Evolutionary conservation across 2,888 invertebrate genomes (phyloP).

Genomic region (Andrena camellia): DNA sequence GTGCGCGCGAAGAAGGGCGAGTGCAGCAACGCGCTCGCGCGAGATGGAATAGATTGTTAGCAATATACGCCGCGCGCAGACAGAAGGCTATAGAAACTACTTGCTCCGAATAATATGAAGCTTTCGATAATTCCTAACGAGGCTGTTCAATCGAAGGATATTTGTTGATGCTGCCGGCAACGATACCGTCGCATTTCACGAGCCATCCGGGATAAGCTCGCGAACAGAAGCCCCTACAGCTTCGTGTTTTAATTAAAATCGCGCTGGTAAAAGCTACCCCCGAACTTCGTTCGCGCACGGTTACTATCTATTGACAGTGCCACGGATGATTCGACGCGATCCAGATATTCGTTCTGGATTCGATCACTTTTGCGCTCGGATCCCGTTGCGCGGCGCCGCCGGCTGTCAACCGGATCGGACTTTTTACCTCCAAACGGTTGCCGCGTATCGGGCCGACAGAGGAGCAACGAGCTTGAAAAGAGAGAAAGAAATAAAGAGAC

Average conservation of each 20-base stretch:
- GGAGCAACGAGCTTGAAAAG: constrained; percentile 1
- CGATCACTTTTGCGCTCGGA: constrained; percentile 52
- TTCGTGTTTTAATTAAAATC: constrained; percentile 13
- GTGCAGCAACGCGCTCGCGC: too few relatives aligned
- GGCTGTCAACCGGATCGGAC: constrained; percentile 28
- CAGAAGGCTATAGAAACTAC: too few relatives aligned
- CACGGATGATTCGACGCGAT: constrained; percentile 62
- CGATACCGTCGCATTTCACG: too few relatives aligned
- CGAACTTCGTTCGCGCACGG: constrained; percentile 21
- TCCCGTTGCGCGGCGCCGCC: background rate
- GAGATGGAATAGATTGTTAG: too few relatives aligned
- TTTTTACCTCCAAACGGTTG: constrained; percentile 20
- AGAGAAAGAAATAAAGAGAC: background rate
- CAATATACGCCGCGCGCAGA: too few relatives aligned
- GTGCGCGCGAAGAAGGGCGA: background rate
- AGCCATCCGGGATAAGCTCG: too few relatives aligned
- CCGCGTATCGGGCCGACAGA: constrained; percentile 14
- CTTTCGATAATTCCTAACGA: too few relatives aligned
- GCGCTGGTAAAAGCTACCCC: background rate
- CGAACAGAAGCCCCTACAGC: background rate
- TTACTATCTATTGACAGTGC: constrained; percentile 58
- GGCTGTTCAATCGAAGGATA: too few relatives aligned
- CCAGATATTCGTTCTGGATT: constrained; percentile 47
- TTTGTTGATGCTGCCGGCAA: too few relatives aligned
- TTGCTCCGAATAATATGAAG: too few relatives aligned